phyloP scores from a whole-genome alignment of 2,113 vertebrate species.

The Xenopus laevis region DNA sequence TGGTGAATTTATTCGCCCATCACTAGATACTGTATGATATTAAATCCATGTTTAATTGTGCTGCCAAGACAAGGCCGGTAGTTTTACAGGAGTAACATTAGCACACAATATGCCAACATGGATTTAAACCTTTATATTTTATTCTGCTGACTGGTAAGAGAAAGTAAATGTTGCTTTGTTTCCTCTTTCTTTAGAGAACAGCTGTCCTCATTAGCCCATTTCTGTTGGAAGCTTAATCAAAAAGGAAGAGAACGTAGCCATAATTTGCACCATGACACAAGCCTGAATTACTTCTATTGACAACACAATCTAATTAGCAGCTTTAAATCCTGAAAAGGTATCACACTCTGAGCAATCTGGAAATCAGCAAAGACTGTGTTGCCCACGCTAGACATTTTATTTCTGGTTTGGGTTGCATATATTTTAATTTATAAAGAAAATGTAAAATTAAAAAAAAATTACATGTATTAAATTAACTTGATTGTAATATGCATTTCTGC shows the following conservation, averaged over 20 bases:
- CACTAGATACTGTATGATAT: too few relatives aligned
- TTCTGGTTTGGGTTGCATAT: too few relatives aligned
- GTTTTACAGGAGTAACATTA: too few relatives aligned
- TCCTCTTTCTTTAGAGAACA: slow-evolving; percentile 1
- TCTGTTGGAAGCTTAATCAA: slow-evolving; percentile 11
- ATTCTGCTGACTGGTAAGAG: not conserved
- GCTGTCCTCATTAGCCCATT: slow-evolving; percentile 19
- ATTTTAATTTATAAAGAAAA: too few relatives aligned
- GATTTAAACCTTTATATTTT: not conserved
- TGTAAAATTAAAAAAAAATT: too few relatives aligned
- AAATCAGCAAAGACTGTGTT: slow-evolving; percentile 5
- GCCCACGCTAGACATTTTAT: not conserved
- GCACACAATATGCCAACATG: too few relatives aligned
- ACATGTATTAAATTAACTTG: too few relatives aligned
- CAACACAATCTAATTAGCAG: slow-evolving; percentile 22
- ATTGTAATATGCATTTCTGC: too few relatives aligned
- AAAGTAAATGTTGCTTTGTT: slow-evolving; percentile 2
- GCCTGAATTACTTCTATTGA: slow-evolving; percentile 14
- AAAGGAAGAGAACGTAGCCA: slow-evolving; percentile 10
- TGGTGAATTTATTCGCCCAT: too few relatives aligned
- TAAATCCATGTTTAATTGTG: too few relatives aligned
- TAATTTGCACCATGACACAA: slow-evolving; percentile 20
- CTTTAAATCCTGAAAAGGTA: slow-evolving; percentile 16
- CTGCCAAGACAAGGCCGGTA: too few relatives aligned
- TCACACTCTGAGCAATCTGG: slow-evolving; percentile 11